Percentiles rank a stretch among this genome's conserved stretches.
Evolutionary conservation across 2,797 vertebrate species (phyloP).

Genomic region (Pithecia hirsuta): DNA sequence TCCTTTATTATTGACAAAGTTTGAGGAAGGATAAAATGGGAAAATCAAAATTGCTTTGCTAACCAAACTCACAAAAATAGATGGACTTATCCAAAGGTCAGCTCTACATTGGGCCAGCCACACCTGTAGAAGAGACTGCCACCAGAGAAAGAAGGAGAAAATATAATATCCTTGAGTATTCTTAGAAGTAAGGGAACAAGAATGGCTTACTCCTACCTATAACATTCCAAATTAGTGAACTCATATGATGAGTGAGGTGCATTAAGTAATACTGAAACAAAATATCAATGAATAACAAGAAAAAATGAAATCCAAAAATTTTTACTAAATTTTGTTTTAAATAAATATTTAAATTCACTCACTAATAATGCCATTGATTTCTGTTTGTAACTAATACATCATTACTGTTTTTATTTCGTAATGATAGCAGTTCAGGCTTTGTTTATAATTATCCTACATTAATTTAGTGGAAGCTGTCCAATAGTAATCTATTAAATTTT

Average conservation of each 20-base stretch:
- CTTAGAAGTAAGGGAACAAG: not conserved
- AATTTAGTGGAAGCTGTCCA: conserved; percentile 82
- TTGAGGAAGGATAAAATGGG: not conserved
- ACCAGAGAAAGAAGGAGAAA: not conserved
- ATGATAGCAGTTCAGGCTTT: conserved; percentile 76
- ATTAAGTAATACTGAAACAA: not conserved
- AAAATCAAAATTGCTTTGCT: not conserved
- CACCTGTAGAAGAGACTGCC: not conserved
- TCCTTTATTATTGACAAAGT: not conserved
- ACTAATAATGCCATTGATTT: conserved; percentile 50
- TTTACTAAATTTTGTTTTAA: conserved; percentile 38
- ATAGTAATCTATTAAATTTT: conserved; percentile 78
- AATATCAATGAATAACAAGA: not conserved
- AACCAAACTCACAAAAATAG: not conserved
- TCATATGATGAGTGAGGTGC: not conserved
- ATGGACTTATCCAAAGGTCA: not conserved
- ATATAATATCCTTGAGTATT: not conserved
- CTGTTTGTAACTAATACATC: conserved; percentile 79
- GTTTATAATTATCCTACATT: conserved; percentile 75
- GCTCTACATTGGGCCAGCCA: not conserved
- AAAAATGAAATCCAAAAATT: not conserved
- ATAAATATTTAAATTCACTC: conserved; percentile 62
- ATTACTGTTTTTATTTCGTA: conserved; percentile 76
- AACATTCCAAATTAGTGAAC: not conserved
- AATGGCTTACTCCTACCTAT: not conserved